phyloP scores from a whole-genome alignment of 2,797 vertebrate species.

The Columba guinea region DNA sequence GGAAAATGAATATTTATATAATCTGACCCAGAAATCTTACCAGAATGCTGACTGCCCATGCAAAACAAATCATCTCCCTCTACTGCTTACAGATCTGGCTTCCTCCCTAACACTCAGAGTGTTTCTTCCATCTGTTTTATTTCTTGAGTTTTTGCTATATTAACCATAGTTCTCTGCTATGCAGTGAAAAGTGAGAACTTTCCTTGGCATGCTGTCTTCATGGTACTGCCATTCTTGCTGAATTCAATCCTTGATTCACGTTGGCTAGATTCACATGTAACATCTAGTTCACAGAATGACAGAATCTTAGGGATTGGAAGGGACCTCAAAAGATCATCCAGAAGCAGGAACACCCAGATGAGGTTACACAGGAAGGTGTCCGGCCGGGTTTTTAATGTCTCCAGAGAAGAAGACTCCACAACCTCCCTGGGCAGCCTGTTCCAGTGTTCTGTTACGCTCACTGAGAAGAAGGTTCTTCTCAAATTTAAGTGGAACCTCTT shows the following conservation, averaged over 20 bases:
- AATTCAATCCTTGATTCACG: neutral
- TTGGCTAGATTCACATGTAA: neutral
- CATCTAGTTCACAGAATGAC: neutral
- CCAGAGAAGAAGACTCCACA: no score
- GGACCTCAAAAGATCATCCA: no score
- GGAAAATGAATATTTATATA: neutral
- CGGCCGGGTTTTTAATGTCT: no score
- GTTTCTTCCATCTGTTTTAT: constrained; percentile 44
- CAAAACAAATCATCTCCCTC: neutral
- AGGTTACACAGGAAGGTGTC: no score
- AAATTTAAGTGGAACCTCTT: no score
- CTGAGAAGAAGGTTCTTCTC: no score
- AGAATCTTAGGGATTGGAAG: no score
- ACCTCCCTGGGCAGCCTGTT: no score
- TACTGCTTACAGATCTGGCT: neutral
- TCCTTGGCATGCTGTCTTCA: neutral
- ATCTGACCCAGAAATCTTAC: neutral
- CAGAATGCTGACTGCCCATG: neutral
- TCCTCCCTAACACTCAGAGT: neutral
- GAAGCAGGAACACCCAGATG: no score
- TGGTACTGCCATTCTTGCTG: neutral
- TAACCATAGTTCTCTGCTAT: neutral
- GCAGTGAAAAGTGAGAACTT: constrained; percentile 41
- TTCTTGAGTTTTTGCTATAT: constrained; percentile 27
- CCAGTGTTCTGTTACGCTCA: no score